These are phyloP conservation scores for Amphipyra tragopoginis DNA, from an alignment of 2,888 invertebrate genomes.

Conservation along the genomic window DNA sequence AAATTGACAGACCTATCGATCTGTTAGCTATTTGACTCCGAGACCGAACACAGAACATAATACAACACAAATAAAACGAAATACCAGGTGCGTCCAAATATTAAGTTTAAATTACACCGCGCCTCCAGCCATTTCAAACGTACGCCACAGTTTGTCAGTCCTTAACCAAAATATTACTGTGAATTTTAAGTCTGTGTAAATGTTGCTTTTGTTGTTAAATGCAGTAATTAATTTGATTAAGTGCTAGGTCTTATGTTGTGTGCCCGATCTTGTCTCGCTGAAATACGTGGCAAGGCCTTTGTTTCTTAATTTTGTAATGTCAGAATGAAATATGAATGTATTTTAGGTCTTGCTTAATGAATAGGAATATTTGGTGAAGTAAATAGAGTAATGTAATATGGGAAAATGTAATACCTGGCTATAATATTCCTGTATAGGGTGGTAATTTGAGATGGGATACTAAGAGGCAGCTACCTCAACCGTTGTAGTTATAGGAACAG, in stretches of 20 bases:
- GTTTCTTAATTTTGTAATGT: slow-evolving; percentile 5
- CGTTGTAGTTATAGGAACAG: too few relatives aligned
- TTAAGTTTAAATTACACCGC: slow-evolving; percentile 11
- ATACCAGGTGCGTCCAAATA: slow-evolving; percentile 27
- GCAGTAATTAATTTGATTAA: slow-evolving; percentile 43
- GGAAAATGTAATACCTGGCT: too few relatives aligned
- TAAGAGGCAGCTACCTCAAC: too few relatives aligned
- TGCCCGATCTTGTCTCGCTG: slow-evolving; percentile 2
- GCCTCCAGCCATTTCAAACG: slow-evolving; percentile 7
- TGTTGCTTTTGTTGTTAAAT: slow-evolving; percentile 33
- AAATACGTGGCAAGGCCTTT: slow-evolving; percentile 5
- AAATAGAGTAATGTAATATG: too few relatives aligned
- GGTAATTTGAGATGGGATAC: too few relatives aligned
- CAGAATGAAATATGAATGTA: neutral
- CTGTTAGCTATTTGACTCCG: too few relatives aligned
- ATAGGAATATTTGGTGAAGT: too few relatives aligned
- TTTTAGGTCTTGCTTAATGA: too few relatives aligned
- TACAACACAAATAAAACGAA: slow-evolving; percentile 3
- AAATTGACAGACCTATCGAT: too few relatives aligned
- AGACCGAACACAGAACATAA: too few relatives aligned
- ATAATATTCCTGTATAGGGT: too few relatives aligned
- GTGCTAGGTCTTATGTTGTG: slow-evolving; percentile 2
- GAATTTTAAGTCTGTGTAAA: slow-evolving; percentile 38
- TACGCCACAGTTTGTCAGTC: slow-evolving; percentile 3
- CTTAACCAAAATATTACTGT: slow-evolving; percentile 1